A percentile compares a stretch with the other conserved stretches of the same genome.
These are phyloP conservation scores for Geopemphigus sp. DNA, from an alignment of 1,140 invertebrate genomes.

Conservation along the genomic window DNA sequence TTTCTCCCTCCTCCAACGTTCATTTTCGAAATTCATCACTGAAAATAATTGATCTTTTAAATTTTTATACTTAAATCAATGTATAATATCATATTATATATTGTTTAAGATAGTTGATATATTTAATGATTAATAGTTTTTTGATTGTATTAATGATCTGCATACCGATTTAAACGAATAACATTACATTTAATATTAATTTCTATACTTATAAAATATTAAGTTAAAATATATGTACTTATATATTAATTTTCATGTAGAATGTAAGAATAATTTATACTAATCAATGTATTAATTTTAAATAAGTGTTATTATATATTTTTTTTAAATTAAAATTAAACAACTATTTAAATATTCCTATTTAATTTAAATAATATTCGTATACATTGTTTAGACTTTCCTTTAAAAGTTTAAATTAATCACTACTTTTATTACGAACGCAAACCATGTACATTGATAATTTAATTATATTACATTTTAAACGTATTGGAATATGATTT, in stretches of 20 bases:
- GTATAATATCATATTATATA: no score
- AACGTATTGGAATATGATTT: no score
- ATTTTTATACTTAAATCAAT: no score
- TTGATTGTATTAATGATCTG: neutral
- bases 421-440: neutral
- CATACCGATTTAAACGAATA: neutral
- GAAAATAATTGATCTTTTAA: no score
- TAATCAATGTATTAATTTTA: no score
- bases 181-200: neutral
- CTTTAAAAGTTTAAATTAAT: neutral
- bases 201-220: neutral
- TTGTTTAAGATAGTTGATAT: neutral
- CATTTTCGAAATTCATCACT: no score
- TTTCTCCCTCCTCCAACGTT: no score
- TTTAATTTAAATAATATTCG: neutral
- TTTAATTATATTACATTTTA: neutral
- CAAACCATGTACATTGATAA: neutral
- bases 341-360: constrained; percentile 1
- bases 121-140: neutral
- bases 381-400: neutral
- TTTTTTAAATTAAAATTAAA: neutral
- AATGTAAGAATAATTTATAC: neutral
- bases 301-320: no score
- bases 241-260: neutral
- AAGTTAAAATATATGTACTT: neutral